Evolutionary conservation across 2,797 vertebrate genomes (phyloP).

Genomic region (Vireo griseus): DNA sequence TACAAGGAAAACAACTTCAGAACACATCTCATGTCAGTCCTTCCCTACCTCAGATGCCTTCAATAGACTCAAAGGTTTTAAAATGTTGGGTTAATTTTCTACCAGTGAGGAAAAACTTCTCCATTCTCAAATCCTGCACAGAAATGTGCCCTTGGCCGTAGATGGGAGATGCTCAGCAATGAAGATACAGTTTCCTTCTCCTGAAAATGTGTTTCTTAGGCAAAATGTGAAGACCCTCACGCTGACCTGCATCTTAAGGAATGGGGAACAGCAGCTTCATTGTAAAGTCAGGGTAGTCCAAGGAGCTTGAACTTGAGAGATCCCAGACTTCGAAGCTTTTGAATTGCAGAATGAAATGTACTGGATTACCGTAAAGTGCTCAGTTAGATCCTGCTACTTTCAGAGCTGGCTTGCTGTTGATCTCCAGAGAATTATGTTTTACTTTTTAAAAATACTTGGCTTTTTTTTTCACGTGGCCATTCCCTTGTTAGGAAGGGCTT

Average conservation of each 20-base stretch:
- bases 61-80: accelerated
- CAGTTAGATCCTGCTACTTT: not conserved
- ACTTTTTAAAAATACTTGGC: not conserved
- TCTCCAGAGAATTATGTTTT: not conserved
- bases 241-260: not conserved
- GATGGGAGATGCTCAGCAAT: not conserved
- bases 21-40: not conserved
- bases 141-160: not conserved
- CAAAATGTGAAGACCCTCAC: not conserved
- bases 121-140: not conserved
- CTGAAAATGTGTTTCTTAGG: not conserved
- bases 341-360: not conserved
- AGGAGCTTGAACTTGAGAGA: not conserved
- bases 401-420: not conserved
- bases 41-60: not conserved
- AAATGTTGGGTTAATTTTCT: not conserved
- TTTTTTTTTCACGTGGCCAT: not conserved
- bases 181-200: not conserved
- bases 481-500: not conserved
- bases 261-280: not conserved
- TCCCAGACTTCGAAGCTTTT: not conserved
- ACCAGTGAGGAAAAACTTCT: not conserved
- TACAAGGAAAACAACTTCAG: not conserved
- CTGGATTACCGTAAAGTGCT: not conserved
- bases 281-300: not conserved